Evolutionary conservation across 2,888 invertebrate genomes (phyloP).

Genomic region (Poecilobothrus nobilitatus): DNA sequence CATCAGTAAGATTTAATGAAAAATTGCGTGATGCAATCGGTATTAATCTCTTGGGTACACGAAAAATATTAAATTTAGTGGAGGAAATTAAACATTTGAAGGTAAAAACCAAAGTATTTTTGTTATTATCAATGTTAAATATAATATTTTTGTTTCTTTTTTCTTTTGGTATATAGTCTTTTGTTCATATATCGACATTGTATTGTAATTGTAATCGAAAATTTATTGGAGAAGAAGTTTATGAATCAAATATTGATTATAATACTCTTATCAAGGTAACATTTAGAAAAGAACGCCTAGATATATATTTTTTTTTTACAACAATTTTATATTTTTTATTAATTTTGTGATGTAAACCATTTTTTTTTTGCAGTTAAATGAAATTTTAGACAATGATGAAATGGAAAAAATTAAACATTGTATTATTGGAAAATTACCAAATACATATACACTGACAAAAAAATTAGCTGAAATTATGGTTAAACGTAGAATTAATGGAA

Average conservation of each 20-base stretch:
- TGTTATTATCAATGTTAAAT: neutral
- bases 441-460: slow-evolving; percentile 45
- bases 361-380: slow-evolving; percentile 36
- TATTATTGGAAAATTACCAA: slow-evolving; percentile 42
- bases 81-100: slow-evolving; percentile 42
- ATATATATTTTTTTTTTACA: slow-evolving; percentile 10
- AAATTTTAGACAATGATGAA: slow-evolving; percentile 39
- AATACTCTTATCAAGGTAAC: slow-evolving; percentile 45
- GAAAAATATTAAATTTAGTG: slow-evolving; percentile 43
- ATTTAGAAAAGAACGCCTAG: neutral
- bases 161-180: slow-evolving; percentile 35
- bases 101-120: slow-evolving; percentile 27
- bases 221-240: slow-evolving; percentile 42
- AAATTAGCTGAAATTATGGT: slow-evolving; percentile 44
- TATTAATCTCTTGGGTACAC: slow-evolving; percentile 44
- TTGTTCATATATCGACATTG: slow-evolving; percentile 43
- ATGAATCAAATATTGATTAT: slow-evolving; percentile 44
- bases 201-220: slow-evolving; percentile 44
- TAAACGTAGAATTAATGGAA: slow-evolving; percentile 38
- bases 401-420: slow-evolving; percentile 41
- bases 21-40: slow-evolving; percentile 43
- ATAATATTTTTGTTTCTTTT: neutral
- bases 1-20: slow-evolving; percentile 45
- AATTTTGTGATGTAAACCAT: neutral
- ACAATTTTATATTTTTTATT: neutral